Conservation (phyloP, 2,113 vertebrate species). For the Recurvirostra avosetta region DNA sequence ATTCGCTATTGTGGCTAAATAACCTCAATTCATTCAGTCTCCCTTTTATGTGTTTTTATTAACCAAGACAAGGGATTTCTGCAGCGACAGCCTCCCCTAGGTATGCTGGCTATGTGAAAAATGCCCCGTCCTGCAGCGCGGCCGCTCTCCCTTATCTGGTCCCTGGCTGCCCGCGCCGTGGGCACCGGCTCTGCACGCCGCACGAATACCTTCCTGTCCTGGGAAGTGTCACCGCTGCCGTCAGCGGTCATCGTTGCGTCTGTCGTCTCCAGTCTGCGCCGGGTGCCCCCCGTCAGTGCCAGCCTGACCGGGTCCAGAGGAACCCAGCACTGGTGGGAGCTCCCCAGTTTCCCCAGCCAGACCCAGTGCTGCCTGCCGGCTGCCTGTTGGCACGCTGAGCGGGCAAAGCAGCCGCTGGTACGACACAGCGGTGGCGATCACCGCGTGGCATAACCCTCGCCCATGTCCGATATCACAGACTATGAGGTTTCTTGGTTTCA, state of each 20-base stretch:
- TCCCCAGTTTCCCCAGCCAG: neutral
- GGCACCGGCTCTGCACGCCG: neutral
- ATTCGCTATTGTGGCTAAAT: neutral
- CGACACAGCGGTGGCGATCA: rapidly evolving
- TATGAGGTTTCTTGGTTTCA: rapidly evolving
- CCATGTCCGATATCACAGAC: rapidly evolving
- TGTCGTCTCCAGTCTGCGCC: neutral
- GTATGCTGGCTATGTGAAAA: neutral
- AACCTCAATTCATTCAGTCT: neutral
- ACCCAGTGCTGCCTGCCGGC: neutral
- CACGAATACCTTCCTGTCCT: neutral
- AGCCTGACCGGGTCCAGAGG: rapidly evolving
- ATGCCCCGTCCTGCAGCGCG: neutral
- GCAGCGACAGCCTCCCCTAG: neutral
- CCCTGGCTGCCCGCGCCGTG: neutral
- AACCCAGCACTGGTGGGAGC: neutral
- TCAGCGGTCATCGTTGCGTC: rapidly evolving
- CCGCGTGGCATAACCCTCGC: rapidly evolving
- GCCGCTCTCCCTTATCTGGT: neutral
- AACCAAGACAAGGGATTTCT: neutral
- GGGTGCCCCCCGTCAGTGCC: neutral
- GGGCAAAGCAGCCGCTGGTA: too few species aligned
- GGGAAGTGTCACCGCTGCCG: neutral
- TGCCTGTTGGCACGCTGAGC: neutral
- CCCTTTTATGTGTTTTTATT: neutral